A percentile compares a stretch with the other conserved stretches of the same genome.
Evolutionary conservation across 2,113 vertebrate genomes (phyloP).

Genomic region (Climacteris rufus): DNA sequence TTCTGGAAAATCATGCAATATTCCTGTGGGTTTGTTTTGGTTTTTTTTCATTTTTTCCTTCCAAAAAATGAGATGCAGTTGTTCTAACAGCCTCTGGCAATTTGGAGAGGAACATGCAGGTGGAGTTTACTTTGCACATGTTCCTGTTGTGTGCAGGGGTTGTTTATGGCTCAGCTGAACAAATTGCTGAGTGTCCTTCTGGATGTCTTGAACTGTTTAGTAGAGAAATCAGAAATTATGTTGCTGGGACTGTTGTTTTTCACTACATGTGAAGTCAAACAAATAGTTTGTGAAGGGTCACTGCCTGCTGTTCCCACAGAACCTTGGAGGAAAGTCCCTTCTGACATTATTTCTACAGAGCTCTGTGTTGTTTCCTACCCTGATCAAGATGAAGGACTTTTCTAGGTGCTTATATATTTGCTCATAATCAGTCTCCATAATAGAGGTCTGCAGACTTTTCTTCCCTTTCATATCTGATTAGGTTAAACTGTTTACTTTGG

Average conservation of each 20-base stretch:
- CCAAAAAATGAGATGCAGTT: background rate
- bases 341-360: background rate
- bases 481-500: background rate
- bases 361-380: background rate
- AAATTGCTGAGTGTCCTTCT: conserved; percentile 12
- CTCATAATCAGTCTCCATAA: background rate
- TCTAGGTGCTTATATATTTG: background rate
- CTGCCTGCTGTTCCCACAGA: background rate
- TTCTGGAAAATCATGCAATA: background rate
- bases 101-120: conserved; percentile 6
- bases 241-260: background rate
- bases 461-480: background rate
- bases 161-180: conserved; percentile 21
- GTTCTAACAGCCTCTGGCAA: conserved; percentile 1
- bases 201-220: background rate
- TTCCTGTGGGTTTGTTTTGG: background rate
- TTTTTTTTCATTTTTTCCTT: background rate
- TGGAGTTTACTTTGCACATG: conserved; percentile 22
- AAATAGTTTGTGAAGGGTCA: background rate
- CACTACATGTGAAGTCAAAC: background rate
- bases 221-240: background rate
- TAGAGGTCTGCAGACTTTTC: background rate
- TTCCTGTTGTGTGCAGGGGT: background rate
- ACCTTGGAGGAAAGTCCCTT: background rate
- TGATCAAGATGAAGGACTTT: background rate